Conservation (phyloP, 2,797 vertebrate species). For the Euthynnus affinis region DNA sequence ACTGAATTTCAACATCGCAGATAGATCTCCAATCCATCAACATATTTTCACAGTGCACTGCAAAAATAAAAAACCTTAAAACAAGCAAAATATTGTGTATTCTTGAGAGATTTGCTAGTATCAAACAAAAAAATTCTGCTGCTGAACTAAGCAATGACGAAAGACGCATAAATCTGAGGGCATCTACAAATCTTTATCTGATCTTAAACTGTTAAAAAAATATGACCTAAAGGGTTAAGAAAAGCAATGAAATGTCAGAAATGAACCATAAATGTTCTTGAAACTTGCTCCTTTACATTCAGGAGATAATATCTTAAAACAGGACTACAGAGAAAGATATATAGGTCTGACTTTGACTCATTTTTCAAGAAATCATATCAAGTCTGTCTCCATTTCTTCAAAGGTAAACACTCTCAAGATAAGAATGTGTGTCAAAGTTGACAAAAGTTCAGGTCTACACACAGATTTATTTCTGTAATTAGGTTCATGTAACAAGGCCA, state of each 20-base stretch:
- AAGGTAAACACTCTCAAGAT: not conserved
- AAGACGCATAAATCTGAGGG: too few species aligned
- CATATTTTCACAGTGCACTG: not conserved
- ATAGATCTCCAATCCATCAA: not conserved
- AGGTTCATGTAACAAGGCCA: too few species aligned
- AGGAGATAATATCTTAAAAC: too few species aligned
- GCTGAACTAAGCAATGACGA: not conserved
- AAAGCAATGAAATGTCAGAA: too few species aligned
- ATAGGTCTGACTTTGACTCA: too few species aligned
- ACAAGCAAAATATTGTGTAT: not conserved
- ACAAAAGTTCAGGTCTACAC: not conserved
- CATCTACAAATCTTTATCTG: too few species aligned
- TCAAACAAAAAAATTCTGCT: not conserved
- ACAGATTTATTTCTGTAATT: not conserved
- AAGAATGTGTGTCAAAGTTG: not conserved
- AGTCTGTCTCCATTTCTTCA: not conserved
- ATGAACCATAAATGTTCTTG: too few species aligned
- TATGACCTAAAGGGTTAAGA: too few species aligned
- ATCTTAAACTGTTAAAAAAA: too few species aligned
- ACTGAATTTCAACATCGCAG: conserved; percentile 11
- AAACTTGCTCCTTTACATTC: too few species aligned
- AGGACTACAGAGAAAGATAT: too few species aligned
- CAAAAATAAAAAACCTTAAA: not conserved
- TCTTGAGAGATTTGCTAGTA: not conserved
- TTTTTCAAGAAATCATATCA: too few species aligned